Conservation (phyloP, 2,888 invertebrate species). For the Eutolmus rufibarbis region DNA sequence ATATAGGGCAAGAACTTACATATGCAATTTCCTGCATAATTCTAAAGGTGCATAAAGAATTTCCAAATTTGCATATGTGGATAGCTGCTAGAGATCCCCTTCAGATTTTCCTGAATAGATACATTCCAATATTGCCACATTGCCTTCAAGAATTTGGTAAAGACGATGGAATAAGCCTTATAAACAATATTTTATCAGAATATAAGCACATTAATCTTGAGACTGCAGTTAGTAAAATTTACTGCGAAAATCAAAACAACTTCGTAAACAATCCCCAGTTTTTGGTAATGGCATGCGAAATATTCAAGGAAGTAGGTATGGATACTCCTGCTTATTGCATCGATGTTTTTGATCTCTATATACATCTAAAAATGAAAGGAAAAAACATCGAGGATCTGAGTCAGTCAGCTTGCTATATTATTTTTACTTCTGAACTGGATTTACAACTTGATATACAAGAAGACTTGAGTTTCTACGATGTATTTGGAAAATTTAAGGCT, state of each 20-base stretch:
- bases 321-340: not conserved
- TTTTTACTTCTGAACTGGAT: not conserved
- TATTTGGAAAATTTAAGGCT: not conserved
- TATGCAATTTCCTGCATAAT: not conserved
- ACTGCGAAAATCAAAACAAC: not conserved
- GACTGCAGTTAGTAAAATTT: not conserved
- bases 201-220: not conserved
- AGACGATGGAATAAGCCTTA: not conserved
- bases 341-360: not conserved
- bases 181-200: not conserved
- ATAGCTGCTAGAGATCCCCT: not conserved
- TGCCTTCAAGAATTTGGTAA: not conserved
- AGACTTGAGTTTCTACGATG: not conserved
- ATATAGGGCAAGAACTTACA: not conserved
- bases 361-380: not conserved
- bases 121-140: not conserved
- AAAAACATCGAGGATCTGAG: not conserved
- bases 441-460: not conserved
- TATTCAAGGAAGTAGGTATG: not conserved
- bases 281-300: not conserved
- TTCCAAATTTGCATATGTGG: not conserved
- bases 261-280: not conserved
- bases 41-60: not conserved
- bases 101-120: not conserved
- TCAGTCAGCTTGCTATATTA: not conserved